Percentiles rank a stretch among this genome's conserved stretches.
Conservation (phyloP, 2,888 invertebrate genomes). For the Cephus pygmeus region DNA sequence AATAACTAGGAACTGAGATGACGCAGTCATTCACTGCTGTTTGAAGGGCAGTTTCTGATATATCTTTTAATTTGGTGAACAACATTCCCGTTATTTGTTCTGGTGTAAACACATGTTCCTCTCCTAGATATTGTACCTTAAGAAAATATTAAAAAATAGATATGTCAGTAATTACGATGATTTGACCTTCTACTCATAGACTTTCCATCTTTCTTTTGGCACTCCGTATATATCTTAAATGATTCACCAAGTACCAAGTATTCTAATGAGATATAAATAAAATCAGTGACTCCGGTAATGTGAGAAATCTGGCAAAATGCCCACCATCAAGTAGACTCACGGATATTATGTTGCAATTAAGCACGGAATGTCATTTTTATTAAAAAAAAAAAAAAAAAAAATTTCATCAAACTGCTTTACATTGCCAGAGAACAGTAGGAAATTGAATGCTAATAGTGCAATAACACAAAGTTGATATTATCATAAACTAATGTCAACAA, state of each 20-base stretch:
- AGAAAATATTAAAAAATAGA: slow-evolving; percentile 28
- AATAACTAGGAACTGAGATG: slow-evolving; percentile 93
- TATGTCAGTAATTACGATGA: background rate
- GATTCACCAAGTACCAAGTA: slow-evolving; percentile 26
- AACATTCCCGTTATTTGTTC: slow-evolving; percentile 98
- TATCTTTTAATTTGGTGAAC: slow-evolving; percentile 95
- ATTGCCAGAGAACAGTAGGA: background rate
- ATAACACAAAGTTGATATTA: background rate
- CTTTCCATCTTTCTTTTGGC: background rate
- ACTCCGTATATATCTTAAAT: background rate
- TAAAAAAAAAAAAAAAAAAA: background rate
- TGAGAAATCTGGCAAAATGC: slow-evolving; percentile 37
- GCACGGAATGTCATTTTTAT: background rate
- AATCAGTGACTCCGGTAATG: slow-evolving; percentile 26
- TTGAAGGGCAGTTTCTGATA: slow-evolving; percentile 85
- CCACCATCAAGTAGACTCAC: slow-evolving; percentile 22
- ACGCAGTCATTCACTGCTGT: slow-evolving; percentile 95
- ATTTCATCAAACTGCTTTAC: background rate
- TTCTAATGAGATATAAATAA: slow-evolving; percentile 47
- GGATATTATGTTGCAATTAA: background rate
- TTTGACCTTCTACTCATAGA: background rate
- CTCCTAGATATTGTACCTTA: slow-evolving; percentile 85
- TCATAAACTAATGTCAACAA: background rate
- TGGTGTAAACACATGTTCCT: slow-evolving; percentile 86
- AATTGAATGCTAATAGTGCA: background rate